These are phyloP conservation scores for Chlorops oryzae DNA, from an alignment of 1,140 invertebrate genomes.

Conservation along the genomic window DNA sequence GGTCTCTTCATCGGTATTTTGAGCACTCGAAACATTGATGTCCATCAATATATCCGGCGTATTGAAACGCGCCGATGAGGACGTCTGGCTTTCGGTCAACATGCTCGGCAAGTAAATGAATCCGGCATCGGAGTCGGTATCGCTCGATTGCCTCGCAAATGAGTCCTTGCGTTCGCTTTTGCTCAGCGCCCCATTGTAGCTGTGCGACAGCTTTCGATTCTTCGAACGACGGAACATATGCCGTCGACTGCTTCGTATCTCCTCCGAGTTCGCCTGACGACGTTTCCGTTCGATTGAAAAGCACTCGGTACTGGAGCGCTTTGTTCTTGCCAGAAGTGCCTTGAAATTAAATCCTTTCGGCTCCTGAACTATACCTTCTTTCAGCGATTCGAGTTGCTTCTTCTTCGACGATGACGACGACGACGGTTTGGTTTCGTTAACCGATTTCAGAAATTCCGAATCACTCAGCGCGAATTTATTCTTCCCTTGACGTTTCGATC, in stretches of 20 bases:
- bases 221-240: constrained; percentile 33
- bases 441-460: constrained; percentile 39
- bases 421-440: constrained; percentile 21
- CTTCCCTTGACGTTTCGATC: constrained; percentile 18
- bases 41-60: constrained; percentile 44
- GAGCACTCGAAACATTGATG: constrained; percentile 38
- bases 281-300: constrained; percentile 39
- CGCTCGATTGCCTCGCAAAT: constrained; percentile 35
- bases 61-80: constrained; percentile 20
- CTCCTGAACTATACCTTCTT: constrained; percentile 6
- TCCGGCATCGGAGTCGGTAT: constrained; percentile 32
- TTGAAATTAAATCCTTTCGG: constrained; percentile 36
- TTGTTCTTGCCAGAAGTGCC: constrained; percentile 35
- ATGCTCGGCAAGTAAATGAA: constrained; percentile 16
- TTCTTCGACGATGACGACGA: constrained; percentile 11
- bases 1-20: background rate
- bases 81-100: constrained; percentile 12
- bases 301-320: constrained; percentile 39
- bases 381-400: constrained; percentile 14
- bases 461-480: constrained; percentile 39
- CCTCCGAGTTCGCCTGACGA: constrained; percentile 37
- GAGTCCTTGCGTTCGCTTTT: constrained; percentile 33
- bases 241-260: constrained; percentile 22
- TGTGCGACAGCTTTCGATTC: constrained; percentile 42
- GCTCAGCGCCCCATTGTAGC: constrained; percentile 36